Evolutionary conservation across 2,888 invertebrate genomes (phyloP), one percentile per base, ranked within the genome.

Genomic region (Dicroscelio sp.): DNA sequence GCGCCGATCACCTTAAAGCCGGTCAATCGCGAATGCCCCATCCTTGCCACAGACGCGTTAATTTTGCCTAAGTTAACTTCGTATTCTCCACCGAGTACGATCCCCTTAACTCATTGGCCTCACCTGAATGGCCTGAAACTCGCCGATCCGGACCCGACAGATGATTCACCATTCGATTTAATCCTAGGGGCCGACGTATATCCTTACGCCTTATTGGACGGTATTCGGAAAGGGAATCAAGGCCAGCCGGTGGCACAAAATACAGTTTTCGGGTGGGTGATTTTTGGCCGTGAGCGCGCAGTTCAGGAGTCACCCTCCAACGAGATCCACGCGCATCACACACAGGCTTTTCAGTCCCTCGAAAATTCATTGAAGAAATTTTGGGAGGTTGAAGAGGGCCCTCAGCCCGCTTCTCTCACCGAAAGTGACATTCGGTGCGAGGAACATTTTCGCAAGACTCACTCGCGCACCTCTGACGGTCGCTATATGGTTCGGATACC

Each of bases 381-480:
- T n/a, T 76, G 76, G 76, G 76, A 76, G 31, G 6, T 38, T 3
- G 60, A 76, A 27, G 58, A 58, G 38, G 27, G 58, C 1, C 27
- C 69, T 17, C 30, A 30, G 0, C 2, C 43, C 0, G n/a, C 33
- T 2, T 10, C 38, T 2, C 55, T 35, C 8, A 60, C 67, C n/a
- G 33, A 52, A 27, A 38, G n/a, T 6, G 78, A 86, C 20, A 27
- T 38, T 25, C 17, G 48, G n/a, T 85, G 76, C 23, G 67, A 55
- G 27, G 35, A 60, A 12, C 55, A 78, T 35, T 85, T 85, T 78
- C n/a, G n/a, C n/a, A n/a, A n/a, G n/a, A n/a, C n/a, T n/a, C n/a
- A n/a, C n/a, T n/a, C n/a, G n/a, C n/a, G n/a, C n/a, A n/a, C n/a
- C n/a, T n/a, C n/a, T n/a, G n/a, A n/a, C n/a, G n/a, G n/a, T n/a